phyloP scores from a whole-genome alignment of 2,113 vertebrate species.

The Coreoperca whiteheadi region DNA sequence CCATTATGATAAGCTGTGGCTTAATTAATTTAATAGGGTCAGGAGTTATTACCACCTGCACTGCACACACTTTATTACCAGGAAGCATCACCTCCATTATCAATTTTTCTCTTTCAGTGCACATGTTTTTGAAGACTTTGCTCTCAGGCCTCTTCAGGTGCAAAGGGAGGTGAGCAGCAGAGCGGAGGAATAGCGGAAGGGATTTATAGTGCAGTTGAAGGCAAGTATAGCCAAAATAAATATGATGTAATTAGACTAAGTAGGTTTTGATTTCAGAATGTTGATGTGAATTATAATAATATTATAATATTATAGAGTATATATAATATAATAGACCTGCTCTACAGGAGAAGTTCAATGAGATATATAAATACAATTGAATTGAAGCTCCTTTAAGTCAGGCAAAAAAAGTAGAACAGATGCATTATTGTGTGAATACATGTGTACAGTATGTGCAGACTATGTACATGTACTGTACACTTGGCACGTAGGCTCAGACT shows the following conservation, averaged over 20 bases:
- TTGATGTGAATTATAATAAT: not conserved
- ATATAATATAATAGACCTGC: too few relatives aligned
- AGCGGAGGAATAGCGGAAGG: not conserved
- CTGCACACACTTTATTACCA: conserved; percentile 71
- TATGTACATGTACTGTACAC: too few relatives aligned
- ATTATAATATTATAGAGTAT: too few relatives aligned
- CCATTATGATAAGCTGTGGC: conserved; percentile 77
- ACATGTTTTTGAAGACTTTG: conserved; percentile 29
- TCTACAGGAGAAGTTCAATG: too few relatives aligned
- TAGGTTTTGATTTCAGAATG: not conserved
- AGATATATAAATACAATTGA: too few relatives aligned
- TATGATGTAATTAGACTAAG: not conserved
- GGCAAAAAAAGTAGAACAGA: too few relatives aligned
- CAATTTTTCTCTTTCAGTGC: conserved; percentile 62
- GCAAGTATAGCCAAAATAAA: not conserved
- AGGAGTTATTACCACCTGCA: conserved; percentile 81
- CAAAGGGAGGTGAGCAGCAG: not conserved
- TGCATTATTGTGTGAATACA: too few relatives aligned
- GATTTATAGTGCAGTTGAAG: conserved; percentile 4
- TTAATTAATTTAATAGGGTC: conserved; percentile 87
- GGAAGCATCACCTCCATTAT: conserved; percentile 65
- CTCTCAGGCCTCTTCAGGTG: conserved; percentile 24
- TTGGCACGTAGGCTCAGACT: not conserved
- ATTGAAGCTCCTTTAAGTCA: too few relatives aligned
- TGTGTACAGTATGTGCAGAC: too few relatives aligned